phyloP scores from a whole-genome alignment of 2,113 vertebrate genomes.

The Helogale parvula region DNA sequence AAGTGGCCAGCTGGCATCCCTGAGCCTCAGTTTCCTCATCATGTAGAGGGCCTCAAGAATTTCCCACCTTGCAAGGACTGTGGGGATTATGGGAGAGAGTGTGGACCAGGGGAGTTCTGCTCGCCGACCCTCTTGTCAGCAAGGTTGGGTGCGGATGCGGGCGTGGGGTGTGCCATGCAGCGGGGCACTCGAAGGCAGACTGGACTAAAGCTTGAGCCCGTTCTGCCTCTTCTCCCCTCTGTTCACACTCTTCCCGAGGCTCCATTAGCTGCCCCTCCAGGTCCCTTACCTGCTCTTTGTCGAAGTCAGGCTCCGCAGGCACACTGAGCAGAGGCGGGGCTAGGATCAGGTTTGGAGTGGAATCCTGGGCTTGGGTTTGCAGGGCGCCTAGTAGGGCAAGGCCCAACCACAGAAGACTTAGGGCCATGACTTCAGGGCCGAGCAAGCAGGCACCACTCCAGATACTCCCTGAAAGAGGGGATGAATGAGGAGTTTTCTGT shows the following conservation, averaged over 20 bases:
- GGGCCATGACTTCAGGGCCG: background rate
- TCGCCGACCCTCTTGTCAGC: background rate
- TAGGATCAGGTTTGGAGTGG: background rate
- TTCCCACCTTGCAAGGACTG: background rate
- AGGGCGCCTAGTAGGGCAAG: conserved; percentile 51
- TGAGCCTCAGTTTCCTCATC: background rate
- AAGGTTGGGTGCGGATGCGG: background rate
- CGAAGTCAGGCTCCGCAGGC: conserved; percentile 58
- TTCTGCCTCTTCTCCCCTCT: background rate
- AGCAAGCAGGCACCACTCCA: background rate
- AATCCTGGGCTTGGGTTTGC: background rate
- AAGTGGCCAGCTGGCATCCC: background rate
- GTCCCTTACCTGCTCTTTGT: conserved; percentile 43
- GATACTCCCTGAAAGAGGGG: background rate
- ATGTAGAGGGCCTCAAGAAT: background rate
- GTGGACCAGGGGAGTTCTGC: background rate
- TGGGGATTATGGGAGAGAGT: background rate
- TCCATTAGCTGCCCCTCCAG: background rate
- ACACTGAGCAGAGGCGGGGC: background rate
- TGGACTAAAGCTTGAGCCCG: background rate
- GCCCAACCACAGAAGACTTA: conserved; percentile 39
- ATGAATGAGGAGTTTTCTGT: background rate
- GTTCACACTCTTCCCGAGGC: fast-evolving
- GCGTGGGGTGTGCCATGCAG: background rate
- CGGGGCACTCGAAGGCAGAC: fast-evolving